Evolutionary conservation across 2,113 vertebrate genomes (phyloP).

Genomic region (Peromyscus maniculatus): DNA sequence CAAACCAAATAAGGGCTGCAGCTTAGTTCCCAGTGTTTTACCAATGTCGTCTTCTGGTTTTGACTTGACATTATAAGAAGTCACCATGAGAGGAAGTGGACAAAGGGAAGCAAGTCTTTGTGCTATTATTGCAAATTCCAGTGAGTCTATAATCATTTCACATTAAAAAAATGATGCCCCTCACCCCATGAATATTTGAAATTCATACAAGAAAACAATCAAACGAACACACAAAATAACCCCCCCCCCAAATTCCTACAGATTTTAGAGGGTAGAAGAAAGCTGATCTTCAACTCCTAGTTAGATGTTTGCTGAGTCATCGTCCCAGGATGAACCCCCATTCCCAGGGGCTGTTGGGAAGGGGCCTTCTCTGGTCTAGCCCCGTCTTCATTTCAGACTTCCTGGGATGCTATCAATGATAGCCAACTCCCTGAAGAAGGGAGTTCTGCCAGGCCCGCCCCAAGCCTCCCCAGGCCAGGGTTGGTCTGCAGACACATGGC

Average conservation of each 20-base stretch:
- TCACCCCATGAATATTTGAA: background rate
- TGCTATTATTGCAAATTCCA: background rate
- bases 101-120: background rate
- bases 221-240: background rate
- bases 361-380: background rate
- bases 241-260: background rate
- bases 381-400: background rate
- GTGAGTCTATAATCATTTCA: slow-evolving; percentile 16
- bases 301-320: background rate
- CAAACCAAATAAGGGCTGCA: background rate
- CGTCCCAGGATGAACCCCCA: background rate
- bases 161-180: slow-evolving; percentile 8
- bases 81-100: background rate
- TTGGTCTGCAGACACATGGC: slow-evolving; percentile 37
- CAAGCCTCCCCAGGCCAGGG: slow-evolving; percentile 62
- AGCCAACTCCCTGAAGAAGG: slow-evolving; percentile 15
- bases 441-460: slow-evolving; percentile 43
- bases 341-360: background rate
- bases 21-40: background rate
- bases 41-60: background rate
- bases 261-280: background rate
- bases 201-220: background rate
- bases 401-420: background rate
- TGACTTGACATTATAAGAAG: background rate
- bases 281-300: accelerated